Percentiles rank a stretch among this genome's conserved stretches.
These are phyloP conservation scores for Sarcophaga variegata DNA, from an alignment of 2,888 invertebrate species.

Conservation along the genomic window DNA sequence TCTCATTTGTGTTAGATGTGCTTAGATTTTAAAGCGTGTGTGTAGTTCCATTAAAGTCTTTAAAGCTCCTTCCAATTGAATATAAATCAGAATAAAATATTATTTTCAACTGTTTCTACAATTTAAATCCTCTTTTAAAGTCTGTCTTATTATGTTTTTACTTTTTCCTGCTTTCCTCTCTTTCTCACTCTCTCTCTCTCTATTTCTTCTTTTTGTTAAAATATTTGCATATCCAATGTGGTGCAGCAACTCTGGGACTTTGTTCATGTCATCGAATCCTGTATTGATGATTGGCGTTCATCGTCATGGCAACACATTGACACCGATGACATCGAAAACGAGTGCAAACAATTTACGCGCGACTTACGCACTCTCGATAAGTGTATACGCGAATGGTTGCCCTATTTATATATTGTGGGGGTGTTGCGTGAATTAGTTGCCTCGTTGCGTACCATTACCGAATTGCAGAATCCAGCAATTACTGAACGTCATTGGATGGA, in stretches of 20 bases:
- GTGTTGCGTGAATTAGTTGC: constrained; percentile 96
- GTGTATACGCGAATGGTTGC: constrained; percentile 90
- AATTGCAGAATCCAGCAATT: constrained; percentile 97
- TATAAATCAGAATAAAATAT: too few relatives aligned
- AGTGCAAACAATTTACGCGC: constrained; percentile 95
- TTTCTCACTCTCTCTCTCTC: background rate
- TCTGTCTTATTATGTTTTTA: too few relatives aligned
- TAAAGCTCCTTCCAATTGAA: too few relatives aligned
- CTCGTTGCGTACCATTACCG: constrained; percentile 95
- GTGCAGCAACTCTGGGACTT: constrained; percentile 95
- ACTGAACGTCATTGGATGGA: constrained; percentile 97
- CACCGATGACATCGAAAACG: constrained; percentile 97
- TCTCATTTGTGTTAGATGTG: too few relatives aligned
- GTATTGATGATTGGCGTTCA: constrained; percentile 95
- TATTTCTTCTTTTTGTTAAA: background rate
- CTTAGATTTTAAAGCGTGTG: too few relatives aligned
- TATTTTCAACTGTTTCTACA: too few relatives aligned
- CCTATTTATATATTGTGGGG: constrained; percentile 90
- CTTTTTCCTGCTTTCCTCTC: background rate
- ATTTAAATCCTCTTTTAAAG: too few relatives aligned
- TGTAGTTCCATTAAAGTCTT: too few relatives aligned
- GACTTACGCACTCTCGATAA: constrained; percentile 92
- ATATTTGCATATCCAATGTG: constrained; percentile 26
- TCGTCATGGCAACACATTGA: constrained; percentile 97
- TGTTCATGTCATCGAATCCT: constrained; percentile 90